Evolutionary conservation across 53 echinoderm and acorn worm species (phyloP).

Genomic region (Mesocentrotus franciscanus): DNA sequence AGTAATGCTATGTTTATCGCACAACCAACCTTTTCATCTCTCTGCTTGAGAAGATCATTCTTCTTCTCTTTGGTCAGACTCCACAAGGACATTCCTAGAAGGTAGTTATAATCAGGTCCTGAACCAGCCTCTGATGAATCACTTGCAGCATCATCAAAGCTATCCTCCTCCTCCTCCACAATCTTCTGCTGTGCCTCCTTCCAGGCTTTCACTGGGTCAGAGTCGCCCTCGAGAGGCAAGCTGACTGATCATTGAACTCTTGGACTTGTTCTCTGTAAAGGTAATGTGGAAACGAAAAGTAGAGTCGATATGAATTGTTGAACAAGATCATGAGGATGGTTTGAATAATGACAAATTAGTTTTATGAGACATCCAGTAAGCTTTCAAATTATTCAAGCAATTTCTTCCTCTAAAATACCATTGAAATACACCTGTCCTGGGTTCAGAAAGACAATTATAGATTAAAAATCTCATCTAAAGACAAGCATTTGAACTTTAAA

Average conservation of each 20-base stretch:
- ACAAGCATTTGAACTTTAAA: not conserved
- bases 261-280: slow-evolving; percentile 13
- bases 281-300: not conserved
- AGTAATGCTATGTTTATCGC: not conserved
- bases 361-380: no score
- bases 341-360: no score
- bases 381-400: no score
- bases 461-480: no score
- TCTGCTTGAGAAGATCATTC: slow-evolving; percentile 84
- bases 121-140: slow-evolving; percentile 61
- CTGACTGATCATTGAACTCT: slow-evolving; percentile 12
- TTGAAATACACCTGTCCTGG: no score
- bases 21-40: slow-evolving; percentile 78
- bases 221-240: slow-evolving; percentile 78
- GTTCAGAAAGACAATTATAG: not conserved
- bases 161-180: slow-evolving; percentile 65
- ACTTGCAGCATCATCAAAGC: slow-evolving; percentile 19
- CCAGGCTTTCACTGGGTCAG: slow-evolving; percentile 94
- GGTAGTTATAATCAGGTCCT: slow-evolving; percentile 94
- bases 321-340: no score
- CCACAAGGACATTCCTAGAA: slow-evolving; percentile 95
- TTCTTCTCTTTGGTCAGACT: slow-evolving; percentile 92
- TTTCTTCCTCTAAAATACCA: no score
- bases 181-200: slow-evolving; percentile 80
- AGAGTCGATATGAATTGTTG: no score